Base-by-base conservation (phyloP, 2,888 invertebrate species). In the Phrixothrix hirtus region DNA sequence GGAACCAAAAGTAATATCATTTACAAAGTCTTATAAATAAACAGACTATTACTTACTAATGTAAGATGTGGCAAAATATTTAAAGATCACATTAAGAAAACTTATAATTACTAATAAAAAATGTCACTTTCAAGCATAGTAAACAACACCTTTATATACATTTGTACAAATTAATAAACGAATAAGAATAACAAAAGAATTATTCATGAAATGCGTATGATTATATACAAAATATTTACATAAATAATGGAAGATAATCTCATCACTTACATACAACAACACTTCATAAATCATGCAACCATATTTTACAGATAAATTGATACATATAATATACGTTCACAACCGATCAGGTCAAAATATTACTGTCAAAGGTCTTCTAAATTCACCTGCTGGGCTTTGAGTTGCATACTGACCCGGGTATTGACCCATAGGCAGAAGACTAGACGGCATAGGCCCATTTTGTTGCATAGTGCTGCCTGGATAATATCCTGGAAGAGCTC, bases 331-430 rank as follows among this genome's bases (percentile, higher is more conserved):
- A 27, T 67, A 71, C 65, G 68, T 69, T 71, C 72, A 69, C 68
- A 73, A 64, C 58, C 77, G 75, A 69, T 87, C 87, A 81, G 87
- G 87, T 89, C 88, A 89, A 81, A 89, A 88, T 82, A 89, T 87
- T 65, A 89, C 88, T 37, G 88, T 86, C 11, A 89, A 75, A 1
- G 89, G 89, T 70, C 88, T 79, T 64, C 88, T 78, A 72, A 88
- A 88, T 72, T 89, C 88, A 32, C 83, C 78, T 17, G 84, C 84
- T 34, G 80, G 74, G 2, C 80, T 78, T 69, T 83, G 82, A 1
- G 82, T 71, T 1, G 80, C 76, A 58, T 77, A 75, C 62, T 76
- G 77, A 31, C 78, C 77, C 0, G 84, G 81, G 64, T 87, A 86
- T 63, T 87, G 87, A 0, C 84, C 81, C 83, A 86, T 84, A 14